Base-by-base conservation (phyloP, 2,797 vertebrate species). In the Gobio occitaniae region DNA sequence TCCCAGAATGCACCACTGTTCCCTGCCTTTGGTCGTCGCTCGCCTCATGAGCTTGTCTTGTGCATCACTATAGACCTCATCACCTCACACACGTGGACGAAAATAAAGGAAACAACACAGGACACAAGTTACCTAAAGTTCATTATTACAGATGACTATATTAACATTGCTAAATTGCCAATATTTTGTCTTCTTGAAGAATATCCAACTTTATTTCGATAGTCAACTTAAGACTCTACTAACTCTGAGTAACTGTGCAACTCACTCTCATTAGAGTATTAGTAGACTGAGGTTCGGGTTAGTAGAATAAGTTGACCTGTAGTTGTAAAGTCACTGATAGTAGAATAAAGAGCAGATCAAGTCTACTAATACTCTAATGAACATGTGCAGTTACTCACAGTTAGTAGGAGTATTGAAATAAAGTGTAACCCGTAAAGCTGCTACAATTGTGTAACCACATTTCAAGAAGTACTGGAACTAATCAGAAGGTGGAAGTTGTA, bases 1-100 rank as follows among this genome's bases (percentile, higher is more conserved):
- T 89, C 92, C 91, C 91, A 65, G 92, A 93, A 93, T 94, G 93
- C 92, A 89, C 90, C 91, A 89, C 88, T 86, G 82, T 76, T 44
- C 69, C 50, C 80, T 92, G 66, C 78, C 82, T 86, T 79, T 11
- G 56, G 78, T 85, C 80, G 48, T 54, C 15, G 56, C 41, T 19
- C 75, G 25, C 48, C 63, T 71, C 15, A 65, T 52, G 7, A 44
- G 12, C 38, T 80, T 76, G 41, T 78, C 25, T 59, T 59, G 10
- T 63, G 47, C 41, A n/a, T 82, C 41, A 63, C 25, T 16, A 8
- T 56, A 59, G 25, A 61, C 7, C 29, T 52, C 47, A 68, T 80
- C 78, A 19, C 9, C 16, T 36, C 36, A 70, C 25, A 29, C n/a
- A 56, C 5, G 32, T 7, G 63, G 78, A 52, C 17, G 36, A 2